phyloP scores from a whole-genome alignment of 1,140 invertebrate species.

The Eriosoma lanigerum region DNA sequence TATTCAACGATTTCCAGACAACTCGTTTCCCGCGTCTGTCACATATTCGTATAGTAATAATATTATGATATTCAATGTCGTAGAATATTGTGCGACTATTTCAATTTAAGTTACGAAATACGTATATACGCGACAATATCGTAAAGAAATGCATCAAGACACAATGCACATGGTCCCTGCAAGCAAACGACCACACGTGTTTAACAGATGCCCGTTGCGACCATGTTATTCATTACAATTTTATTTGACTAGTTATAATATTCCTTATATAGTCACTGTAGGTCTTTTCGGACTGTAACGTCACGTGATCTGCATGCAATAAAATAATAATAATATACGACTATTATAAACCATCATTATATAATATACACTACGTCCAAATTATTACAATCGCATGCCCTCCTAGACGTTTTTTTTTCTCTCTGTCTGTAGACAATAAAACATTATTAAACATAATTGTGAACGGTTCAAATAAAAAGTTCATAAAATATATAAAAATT shows the following conservation, averaged over 20 bases:
- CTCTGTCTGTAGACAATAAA: too few species aligned
- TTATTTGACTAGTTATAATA: conserved; percentile 2
- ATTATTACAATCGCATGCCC: too few species aligned
- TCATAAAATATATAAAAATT: too few species aligned
- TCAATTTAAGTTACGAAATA: conserved; percentile 11
- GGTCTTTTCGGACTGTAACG: too few species aligned
- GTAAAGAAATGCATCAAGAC: conserved; percentile 15
- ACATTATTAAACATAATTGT: too few species aligned
- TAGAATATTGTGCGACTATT: background rate
- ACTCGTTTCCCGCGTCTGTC: background rate
- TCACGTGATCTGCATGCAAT: background rate
- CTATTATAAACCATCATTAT: too few species aligned
- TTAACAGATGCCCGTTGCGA: conserved; percentile 41
- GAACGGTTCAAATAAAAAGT: too few species aligned
- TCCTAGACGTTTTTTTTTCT: too few species aligned
- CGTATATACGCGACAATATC: conserved; percentile 24
- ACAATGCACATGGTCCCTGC: conserved; percentile 27
- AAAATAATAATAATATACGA: too few species aligned
- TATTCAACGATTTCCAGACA: conserved; percentile 18
- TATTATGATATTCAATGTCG: background rate
- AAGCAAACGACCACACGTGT: conserved; percentile 37
- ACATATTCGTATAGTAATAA: too few species aligned
- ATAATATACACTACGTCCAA: too few species aligned
- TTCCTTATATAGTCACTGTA: background rate
- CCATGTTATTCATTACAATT: background rate